phyloP scores from a whole-genome alignment of 2,797 vertebrate genomes.

The Hyperoplus lanceolatus region DNA sequence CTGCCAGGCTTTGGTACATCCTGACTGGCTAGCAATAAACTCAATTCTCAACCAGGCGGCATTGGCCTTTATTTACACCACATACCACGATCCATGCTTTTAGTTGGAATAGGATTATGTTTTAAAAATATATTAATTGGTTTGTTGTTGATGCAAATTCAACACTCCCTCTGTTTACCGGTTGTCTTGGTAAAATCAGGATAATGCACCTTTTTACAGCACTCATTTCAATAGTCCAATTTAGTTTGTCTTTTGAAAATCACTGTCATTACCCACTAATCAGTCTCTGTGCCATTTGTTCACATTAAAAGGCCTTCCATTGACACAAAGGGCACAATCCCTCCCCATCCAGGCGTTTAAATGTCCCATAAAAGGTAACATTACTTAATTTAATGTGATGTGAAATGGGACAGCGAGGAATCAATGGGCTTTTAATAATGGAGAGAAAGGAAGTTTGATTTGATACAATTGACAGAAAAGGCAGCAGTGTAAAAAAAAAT shows the following conservation, averaged over 20 bases:
- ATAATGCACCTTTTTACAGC: background rate
- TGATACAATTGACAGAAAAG: background rate
- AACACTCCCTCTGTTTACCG: background rate
- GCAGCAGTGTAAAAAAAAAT: background rate
- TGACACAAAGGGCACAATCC: background rate
- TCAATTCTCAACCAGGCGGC: slow-evolving; percentile 1
- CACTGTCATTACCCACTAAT: background rate
- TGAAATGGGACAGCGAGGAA: slow-evolving; percentile 1
- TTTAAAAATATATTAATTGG: background rate
- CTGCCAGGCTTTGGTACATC: slow-evolving; percentile 9
- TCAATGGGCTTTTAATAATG: slow-evolving; percentile 15
- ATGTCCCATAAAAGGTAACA: background rate
- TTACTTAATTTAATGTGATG: slow-evolving; percentile 24
- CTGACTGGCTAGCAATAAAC: background rate
- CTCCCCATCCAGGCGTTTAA: slow-evolving; percentile 1
- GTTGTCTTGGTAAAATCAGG: background rate
- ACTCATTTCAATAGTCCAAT: background rate
- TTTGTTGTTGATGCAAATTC: background rate
- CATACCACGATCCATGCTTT: background rate
- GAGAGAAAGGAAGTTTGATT: slow-evolving; percentile 6
- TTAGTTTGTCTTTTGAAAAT: background rate
- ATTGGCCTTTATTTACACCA: slow-evolving; percentile 4
- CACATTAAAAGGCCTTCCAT: slow-evolving; percentile 1
- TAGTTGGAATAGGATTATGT: slow-evolving; percentile 1
- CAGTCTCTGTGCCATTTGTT: background rate